These are phyloP conservation scores for Gonatopus flavifemur DNA, from an alignment of 1,140 invertebrate species.

Conservation along the genomic window DNA sequence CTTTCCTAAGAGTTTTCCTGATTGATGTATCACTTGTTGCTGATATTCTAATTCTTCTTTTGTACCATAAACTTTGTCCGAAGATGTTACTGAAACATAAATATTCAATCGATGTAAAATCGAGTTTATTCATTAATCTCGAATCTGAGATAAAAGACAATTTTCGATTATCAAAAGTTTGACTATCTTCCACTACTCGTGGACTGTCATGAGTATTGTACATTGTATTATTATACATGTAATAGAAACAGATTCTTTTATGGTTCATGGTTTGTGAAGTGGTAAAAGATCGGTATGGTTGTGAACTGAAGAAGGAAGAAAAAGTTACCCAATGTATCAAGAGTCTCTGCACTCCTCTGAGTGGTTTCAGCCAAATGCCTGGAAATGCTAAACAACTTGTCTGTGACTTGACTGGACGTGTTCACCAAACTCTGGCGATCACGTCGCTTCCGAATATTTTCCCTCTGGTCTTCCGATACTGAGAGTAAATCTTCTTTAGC, in stretches of 20 bases:
- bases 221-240: no score
- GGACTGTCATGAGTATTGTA: no score
- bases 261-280: no score
- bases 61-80: slow-evolving; percentile 65
- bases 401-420: slow-evolving; percentile 73
- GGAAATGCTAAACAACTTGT: slow-evolving; percentile 81
- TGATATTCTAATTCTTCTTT: slow-evolving; percentile 84
- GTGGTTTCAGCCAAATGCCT: slow-evolving; percentile 83
- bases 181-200: no score
- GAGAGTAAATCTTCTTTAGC: slow-evolving; percentile 70
- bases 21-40: slow-evolving; percentile 82
- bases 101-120: slow-evolving; percentile 5
- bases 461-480: slow-evolving; percentile 61
- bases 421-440: slow-evolving; percentile 68
- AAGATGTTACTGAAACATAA: slow-evolving; percentile 54
- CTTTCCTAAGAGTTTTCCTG: slow-evolving; percentile 88
- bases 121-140: no score
- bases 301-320: no score
- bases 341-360: slow-evolving; percentile 79
- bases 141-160: no score
- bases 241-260: no score
- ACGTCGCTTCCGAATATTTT: slow-evolving; percentile 65
- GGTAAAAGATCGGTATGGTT: no score
- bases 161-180: no score
- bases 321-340: slow-evolving; percentile 81